phyloP scores from a whole-genome alignment of 2,888 invertebrate genomes.

The Eupithecia exiguata region DNA sequence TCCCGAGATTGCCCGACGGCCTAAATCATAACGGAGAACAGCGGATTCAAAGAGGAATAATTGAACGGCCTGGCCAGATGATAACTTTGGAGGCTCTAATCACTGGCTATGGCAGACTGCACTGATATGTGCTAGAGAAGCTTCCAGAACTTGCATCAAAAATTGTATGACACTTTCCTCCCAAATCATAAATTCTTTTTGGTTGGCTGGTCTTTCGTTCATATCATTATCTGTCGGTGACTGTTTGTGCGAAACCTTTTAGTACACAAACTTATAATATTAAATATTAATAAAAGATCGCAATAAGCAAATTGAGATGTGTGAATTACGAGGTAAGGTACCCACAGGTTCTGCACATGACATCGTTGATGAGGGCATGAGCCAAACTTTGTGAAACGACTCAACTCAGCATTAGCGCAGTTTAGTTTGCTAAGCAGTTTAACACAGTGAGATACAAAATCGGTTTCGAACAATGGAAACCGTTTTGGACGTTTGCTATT shows the following conservation, averaged over 20 bases:
- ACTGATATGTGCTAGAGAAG: background rate
- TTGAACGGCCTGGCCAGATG: slow-evolving; percentile 24
- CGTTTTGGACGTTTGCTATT: background rate
- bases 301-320: slow-evolving; percentile 19
- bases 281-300: background rate
- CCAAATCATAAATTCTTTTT: background rate
- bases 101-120: background rate
- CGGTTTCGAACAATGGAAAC: background rate
- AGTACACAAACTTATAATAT: background rate
- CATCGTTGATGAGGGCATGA: slow-evolving; percentile 51
- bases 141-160: background rate
- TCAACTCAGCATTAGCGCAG: slow-evolving; percentile 23
- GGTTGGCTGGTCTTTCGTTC: background rate
- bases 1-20: slow-evolving; percentile 48
- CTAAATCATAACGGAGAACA: slow-evolving; percentile 49
- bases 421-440: slow-evolving; percentile 14
- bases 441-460: slow-evolving; percentile 7
- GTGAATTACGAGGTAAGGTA: slow-evolving; percentile 19
- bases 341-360: slow-evolving; percentile 46
- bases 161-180: background rate
- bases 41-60: slow-evolving; percentile 37
- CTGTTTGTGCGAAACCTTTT: background rate
- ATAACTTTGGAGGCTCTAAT: slow-evolving; percentile 25
- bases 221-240: background rate
- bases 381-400: slow-evolving; percentile 30